Evolutionary conservation across 2,113 vertebrate species (phyloP).

Genomic region (Tringa solitaria): DNA sequence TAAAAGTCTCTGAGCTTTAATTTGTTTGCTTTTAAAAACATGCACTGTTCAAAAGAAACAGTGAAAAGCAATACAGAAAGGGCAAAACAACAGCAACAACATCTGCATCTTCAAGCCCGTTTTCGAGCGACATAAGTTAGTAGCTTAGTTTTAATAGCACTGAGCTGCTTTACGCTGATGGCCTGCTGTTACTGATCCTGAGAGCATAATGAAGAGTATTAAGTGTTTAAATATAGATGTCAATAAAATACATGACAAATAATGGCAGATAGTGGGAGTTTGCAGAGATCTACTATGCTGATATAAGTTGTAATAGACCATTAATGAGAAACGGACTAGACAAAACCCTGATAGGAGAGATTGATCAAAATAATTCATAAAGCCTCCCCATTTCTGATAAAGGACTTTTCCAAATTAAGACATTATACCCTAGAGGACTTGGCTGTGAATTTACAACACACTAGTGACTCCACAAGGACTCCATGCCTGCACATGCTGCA

Average conservation of each 20-base stretch:
- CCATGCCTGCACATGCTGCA: neutral
- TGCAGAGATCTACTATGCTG: neutral
- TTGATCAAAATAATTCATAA: neutral
- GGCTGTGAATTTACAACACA: constrained; percentile 10
- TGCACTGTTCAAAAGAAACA: neutral
- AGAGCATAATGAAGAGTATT: constrained; percentile 42
- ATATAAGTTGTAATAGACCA: neutral
- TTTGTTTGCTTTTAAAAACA: neutral
- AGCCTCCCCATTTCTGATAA: neutral
- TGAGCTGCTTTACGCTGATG: constrained; percentile 29
- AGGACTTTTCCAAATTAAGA: neutral
- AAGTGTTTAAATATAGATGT: constrained; percentile 51
- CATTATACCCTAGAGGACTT: neutral
- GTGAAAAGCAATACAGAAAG: neutral
- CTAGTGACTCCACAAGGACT: neutral
- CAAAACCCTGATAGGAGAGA: neutral
- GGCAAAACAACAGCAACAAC: neutral
- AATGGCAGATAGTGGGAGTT: neutral
- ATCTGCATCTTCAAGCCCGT: constrained; percentile 1
- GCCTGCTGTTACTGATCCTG: constrained; percentile 45
- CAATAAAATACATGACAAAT: constrained; percentile 42
- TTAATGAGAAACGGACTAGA: neutral
- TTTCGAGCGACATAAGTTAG: neutral
- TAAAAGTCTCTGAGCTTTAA: neutral
- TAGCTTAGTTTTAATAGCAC: constrained; percentile 36